Conservation (phyloP, 2,888 invertebrate genomes). For the Aplocera efformata region DNA sequence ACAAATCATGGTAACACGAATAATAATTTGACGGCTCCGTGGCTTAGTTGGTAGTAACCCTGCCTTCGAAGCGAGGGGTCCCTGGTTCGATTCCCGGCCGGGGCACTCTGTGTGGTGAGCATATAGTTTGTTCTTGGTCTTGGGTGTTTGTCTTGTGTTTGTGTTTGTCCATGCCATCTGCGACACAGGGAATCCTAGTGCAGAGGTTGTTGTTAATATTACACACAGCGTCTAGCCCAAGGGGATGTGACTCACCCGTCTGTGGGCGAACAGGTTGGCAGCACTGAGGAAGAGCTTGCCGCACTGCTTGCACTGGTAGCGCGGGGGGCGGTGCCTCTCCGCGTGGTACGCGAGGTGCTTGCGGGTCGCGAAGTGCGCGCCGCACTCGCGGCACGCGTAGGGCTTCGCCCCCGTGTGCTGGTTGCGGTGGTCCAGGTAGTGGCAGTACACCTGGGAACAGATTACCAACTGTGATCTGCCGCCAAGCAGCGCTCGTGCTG, state of each 20-base stretch:
- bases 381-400: conserved; percentile 15
- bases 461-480: background rate
- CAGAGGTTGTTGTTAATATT: background rate
- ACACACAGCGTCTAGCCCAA: too few relatives aligned
- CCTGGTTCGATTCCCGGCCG: too few relatives aligned
- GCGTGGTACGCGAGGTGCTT: conserved; percentile 15
- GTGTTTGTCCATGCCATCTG: too few relatives aligned
- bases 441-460: conserved; percentile 16
- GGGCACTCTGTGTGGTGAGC: too few relatives aligned
- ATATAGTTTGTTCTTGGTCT: too few relatives aligned
- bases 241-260: conserved; percentile 11
- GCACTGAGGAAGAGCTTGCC: conserved; percentile 23
- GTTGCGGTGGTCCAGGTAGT: conserved; percentile 18
- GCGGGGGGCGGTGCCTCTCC: conserved; percentile 17
- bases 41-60: too few relatives aligned
- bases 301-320: conserved; percentile 23
- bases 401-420: conserved; percentile 17
- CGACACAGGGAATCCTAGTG: background rate
- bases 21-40: too few relatives aligned
- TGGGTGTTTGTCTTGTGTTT: too few relatives aligned
- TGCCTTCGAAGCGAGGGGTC: too few relatives aligned
- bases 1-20: too few relatives aligned
- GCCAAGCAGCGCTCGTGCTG: too few relatives aligned
- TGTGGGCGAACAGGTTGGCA: conserved; percentile 20
- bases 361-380: conserved; percentile 11